A percentile compares a stretch with the other conserved stretches of the same genome.
phyloP scores from a whole-genome alignment of 2,888 invertebrate species.

The Drosophila rellima region DNA sequence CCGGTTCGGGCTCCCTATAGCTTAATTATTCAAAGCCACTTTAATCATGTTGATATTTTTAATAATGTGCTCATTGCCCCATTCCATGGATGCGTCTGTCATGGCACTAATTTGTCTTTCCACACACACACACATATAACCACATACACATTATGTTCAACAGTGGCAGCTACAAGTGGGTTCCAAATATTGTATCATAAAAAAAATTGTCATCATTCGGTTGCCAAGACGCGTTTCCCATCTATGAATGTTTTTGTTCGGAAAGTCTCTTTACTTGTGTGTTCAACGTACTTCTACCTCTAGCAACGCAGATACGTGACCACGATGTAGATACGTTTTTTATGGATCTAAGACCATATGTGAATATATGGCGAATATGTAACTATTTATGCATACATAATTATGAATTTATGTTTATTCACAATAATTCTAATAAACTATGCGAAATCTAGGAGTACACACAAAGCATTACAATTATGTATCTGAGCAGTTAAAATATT shows the following conservation, averaged over 20 bases:
- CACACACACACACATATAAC: constrained; percentile 21
- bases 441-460: background rate
- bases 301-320: constrained; percentile 32
- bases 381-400: constrained; percentile 43
- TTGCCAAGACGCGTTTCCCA: constrained; percentile 54
- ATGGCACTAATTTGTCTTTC: constrained; percentile 68
- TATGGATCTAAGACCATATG: constrained; percentile 40
- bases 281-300: constrained; percentile 6
- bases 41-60: constrained; percentile 76
- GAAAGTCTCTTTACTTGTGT: constrained; percentile 32
- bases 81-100: constrained; percentile 28
- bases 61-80: constrained; percentile 72
- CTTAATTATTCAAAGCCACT: constrained; percentile 79
- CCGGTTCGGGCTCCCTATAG: constrained; percentile 48
- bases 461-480: too few species aligned
- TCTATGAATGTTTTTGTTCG: constrained; percentile 19
- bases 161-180: constrained; percentile 61
- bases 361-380: constrained; percentile 36
- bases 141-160: constrained; percentile 17
- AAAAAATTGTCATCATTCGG: constrained; percentile 49
- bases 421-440: constrained; percentile 9
- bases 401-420: constrained; percentile 10
- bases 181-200: constrained; percentile 39
- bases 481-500: too few species aligned
- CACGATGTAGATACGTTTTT: constrained; percentile 36